These are phyloP conservation scores for Otus scops DNA, from an alignment of 2,797 vertebrate genomes.

Conservation along the genomic window DNA sequence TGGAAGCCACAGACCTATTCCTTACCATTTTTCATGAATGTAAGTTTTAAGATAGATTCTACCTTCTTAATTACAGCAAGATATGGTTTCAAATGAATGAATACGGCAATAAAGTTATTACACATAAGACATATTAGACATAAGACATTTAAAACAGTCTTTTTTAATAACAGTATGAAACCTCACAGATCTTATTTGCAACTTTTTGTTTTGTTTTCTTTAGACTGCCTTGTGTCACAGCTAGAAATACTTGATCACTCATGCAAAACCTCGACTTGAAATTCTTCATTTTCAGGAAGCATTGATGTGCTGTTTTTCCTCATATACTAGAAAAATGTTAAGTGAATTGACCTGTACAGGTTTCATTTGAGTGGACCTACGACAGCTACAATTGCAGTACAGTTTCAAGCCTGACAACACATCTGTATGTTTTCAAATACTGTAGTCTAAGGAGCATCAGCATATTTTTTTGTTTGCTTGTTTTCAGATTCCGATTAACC, in stretches of 20 bases:
- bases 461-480: not conserved
- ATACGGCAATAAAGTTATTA: not conserved
- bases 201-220: not conserved
- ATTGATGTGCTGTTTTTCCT: not conserved
- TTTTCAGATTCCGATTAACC: not conserved
- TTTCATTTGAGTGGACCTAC: slow-evolving; percentile 52
- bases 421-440: not conserved
- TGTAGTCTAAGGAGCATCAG: not conserved
- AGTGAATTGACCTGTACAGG: slow-evolving; percentile 57
- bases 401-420: slow-evolving; percentile 32
- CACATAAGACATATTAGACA: not conserved
- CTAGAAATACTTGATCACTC: not conserved
- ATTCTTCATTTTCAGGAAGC: slow-evolving; percentile 5
- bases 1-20: not conserved
- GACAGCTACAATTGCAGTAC: slow-evolving; percentile 45
- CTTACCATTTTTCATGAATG: not conserved
- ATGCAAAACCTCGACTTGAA: slow-evolving; percentile 1
- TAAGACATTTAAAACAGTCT: not conserved
- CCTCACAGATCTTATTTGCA: not conserved
- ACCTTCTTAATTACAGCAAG: not conserved
- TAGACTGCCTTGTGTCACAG: not conserved
- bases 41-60: not conserved
- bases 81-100: not conserved
- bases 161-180: not conserved
- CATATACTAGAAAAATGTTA: not conserved